phyloP scores from a whole-genome alignment of 2,797 vertebrate genomes.

The Pipistrellus pygmaeus region DNA sequence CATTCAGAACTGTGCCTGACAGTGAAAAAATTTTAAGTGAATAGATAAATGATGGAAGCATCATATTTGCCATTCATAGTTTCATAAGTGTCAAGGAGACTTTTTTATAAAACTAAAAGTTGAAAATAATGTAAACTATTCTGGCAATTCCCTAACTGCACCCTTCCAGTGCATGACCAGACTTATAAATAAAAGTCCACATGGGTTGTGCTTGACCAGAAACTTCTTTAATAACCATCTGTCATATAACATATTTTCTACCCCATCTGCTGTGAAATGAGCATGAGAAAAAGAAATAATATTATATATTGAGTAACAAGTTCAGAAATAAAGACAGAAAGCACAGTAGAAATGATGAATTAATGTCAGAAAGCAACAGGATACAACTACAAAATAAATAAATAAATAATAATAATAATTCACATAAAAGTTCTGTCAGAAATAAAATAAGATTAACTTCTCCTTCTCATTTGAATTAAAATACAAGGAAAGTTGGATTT shows the following conservation, averaged over 20 bases:
- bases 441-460: neutral
- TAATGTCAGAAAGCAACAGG: conserved; percentile 67
- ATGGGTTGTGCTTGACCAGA: conserved; percentile 62
- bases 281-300: conserved; percentile 45
- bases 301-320: conserved; percentile 40
- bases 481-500: neutral
- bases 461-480: conserved; percentile 56
- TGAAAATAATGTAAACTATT: conserved; percentile 23
- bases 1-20: neutral
- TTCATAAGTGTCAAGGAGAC: neutral
- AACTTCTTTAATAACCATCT: conserved; percentile 76
- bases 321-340: conserved; percentile 59
- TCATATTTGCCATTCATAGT: neutral
- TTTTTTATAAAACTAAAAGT: conserved; percentile 2
- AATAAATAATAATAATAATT: conserved; percentile 2
- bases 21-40: neutral
- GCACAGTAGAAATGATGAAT: conserved; percentile 46
- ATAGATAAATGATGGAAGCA: neutral
- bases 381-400: conserved; percentile 34
- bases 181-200: conserved; percentile 60
- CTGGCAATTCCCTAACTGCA: conserved; percentile 1
- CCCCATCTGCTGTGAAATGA: conserved; percentile 68
- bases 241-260: conserved; percentile 61
- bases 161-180: neutral
- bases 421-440: conserved; percentile 32